Base-by-base conservation (phyloP, 2,797 vertebrate genomes). In the Scarus forsteni region DNA sequence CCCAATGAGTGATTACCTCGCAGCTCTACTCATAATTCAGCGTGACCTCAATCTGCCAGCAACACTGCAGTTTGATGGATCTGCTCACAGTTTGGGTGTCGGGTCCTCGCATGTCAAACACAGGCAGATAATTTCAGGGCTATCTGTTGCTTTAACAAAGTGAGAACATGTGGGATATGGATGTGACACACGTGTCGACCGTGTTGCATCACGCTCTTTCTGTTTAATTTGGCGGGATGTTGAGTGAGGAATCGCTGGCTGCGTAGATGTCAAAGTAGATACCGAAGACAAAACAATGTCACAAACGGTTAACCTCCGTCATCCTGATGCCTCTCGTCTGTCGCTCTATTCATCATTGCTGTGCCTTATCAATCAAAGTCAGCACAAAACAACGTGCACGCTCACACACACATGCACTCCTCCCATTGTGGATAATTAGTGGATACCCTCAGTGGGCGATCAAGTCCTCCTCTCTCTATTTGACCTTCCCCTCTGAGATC, bases 11-110 rank as follows among this genome's bases (percentile, higher is more conserved):
- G 94, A 95, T 95, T 91, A 94, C 92, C 92, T 91, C 85, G 14
- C 74, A 87, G 93, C 92, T 79, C 84, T 80, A 91, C 86, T 93
- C 92, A 95, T 95, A 95, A 95, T 94, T 95, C 94, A 94, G 87
- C 53, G 45, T 94, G 94, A 95, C 94, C 94, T 94, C 93, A 94
- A 94, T 95, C 90, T 95, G 94, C 92, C 94, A 94, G 82, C 77
- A 61, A 73, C 81, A 67, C 89, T 70, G 63, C 66, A 69, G 73
- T 73, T 86, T 95, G 93, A 95, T 94, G 92, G 92, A 95, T 94
- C 83, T 85, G 88, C 91, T 90, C 79, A 74, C 85, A 81, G 88
- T 93, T 91, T 87, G 84, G 89, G 86, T 91, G 90, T 84, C 82
- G 68, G 71, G 87, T 85, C 72, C 85, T 82, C 59, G 53, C 91